Evolutionary conservation across 2,888 invertebrate genomes (phyloP), one percentile per base, ranked within the genome.

Genomic region (Pseudoips prasinana): DNA sequence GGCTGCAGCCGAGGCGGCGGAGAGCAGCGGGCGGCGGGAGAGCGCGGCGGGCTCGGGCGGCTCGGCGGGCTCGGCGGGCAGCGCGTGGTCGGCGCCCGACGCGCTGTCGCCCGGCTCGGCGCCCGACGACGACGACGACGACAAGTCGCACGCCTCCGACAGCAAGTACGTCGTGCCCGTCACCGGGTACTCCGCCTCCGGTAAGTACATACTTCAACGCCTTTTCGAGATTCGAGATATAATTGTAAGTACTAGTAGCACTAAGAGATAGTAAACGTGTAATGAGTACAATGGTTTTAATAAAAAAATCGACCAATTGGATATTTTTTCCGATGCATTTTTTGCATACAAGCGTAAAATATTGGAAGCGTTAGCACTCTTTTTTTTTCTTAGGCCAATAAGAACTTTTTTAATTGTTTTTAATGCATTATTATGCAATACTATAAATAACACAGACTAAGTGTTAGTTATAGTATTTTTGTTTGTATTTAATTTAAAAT

Each of bases 31-130:
- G 36, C 39, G 10, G 54, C 43, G 26, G n/a, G n/a, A n/a, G n/a
- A n/a, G n/a, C n/a, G n/a, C n/a, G 49, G 25, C 8, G 17, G 28
- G 34, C 7, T 86, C 87, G 1, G 83, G 75, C 3, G 85, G 77
- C 25, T 76, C 76, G 4, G 70, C 72, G 68, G 58, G 40, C 19
- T 53, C 6, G 64, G 58, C 18, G 7, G 20, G 7, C 20, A n/a
- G 20, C 7, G 20, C 20, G 7, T 85, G 83, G 80, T 77, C 81
- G 2, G 72, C 69, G 23, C 81, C 77, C 1, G 84, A 85, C 52
- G 82, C 76, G 22, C 69, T 88, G 33, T 87, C 88, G 1, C 85
- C 85, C 1, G 86, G 79, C 34, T 78, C 77, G 0, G 75, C 74
- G 2, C 68, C 58, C 1, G 64, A 67, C n/a, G 77, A 77, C 0